Evolutionary conservation across 1,140 invertebrate species (phyloP).

Genomic region (Oncopodura yosiiana): DNA sequence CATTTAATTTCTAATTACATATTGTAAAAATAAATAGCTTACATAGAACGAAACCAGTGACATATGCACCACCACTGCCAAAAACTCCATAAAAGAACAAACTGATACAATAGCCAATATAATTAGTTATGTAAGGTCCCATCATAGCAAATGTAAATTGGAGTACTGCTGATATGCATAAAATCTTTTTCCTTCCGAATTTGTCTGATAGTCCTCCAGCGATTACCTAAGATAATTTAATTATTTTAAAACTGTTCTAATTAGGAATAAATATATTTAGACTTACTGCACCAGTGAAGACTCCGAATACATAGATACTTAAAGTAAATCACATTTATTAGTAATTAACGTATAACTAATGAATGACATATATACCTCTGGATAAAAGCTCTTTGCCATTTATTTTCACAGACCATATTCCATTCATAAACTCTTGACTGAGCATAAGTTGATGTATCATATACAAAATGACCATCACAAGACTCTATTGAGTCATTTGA

Average conservation of each 20-base stretch:
- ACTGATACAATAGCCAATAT: slow-evolving; percentile 10
- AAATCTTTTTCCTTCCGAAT: slow-evolving; percentile 16
- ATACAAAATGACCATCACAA: slow-evolving; percentile 15
- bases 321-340: no score
- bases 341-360: no score
- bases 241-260: no score
- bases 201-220: background rate
- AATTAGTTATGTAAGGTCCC: slow-evolving; percentile 17
- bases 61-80: slow-evolving; percentile 24
- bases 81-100: slow-evolving; percentile 25
- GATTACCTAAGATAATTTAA: no score
- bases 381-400: slow-evolving; percentile 8
- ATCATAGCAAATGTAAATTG: slow-evolving; percentile 20
- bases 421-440: slow-evolving; percentile 25
- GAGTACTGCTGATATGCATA: slow-evolving; percentile 19
- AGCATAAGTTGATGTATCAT: slow-evolving; percentile 15
- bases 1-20: no score
- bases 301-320: slow-evolving; percentile 14
- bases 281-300: slow-evolving; percentile 16
- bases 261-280: no score
- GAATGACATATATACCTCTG: no score
- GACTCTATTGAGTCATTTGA: background rate
- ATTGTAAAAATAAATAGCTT: background rate
- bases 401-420: slow-evolving; percentile 9
- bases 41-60: slow-evolving; percentile 27